Conservation (phyloP, 2,888 invertebrate species). For the Trachelus troglodyta region DNA sequence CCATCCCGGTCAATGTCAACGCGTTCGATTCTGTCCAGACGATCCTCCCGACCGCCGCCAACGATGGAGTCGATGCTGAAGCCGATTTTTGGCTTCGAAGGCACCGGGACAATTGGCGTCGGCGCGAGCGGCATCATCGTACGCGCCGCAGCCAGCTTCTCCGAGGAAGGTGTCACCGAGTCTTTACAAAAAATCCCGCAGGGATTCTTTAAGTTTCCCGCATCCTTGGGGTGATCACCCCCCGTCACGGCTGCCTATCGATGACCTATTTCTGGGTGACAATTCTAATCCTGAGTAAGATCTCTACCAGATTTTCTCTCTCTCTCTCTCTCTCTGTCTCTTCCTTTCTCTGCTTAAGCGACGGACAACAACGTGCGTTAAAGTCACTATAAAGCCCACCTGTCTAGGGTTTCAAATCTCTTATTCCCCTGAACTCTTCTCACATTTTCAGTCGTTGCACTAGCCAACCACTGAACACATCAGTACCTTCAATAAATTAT, state of each 20-base stretch:
- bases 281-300: background rate
- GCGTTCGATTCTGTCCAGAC: conserved; percentile 50
- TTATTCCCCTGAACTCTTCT: background rate
- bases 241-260: conserved; percentile 7
- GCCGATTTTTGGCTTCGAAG: conserved; percentile 92
- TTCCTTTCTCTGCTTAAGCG: background rate
- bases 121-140: conserved; percentile 96
- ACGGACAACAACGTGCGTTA: background rate
- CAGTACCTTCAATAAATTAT: background rate
- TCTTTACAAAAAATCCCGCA: background rate
- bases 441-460: background rate
- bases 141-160: conserved; percentile 44
- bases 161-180: background rate
- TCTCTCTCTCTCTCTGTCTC: background rate
- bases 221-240: conserved; percentile 20
- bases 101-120: conserved; percentile 91
- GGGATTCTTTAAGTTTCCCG: background rate
- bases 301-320: background rate
- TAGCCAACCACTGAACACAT: background rate
- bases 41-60: conserved; percentile 67
- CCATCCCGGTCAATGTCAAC: conserved; percentile 55
- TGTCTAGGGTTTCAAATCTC: background rate
- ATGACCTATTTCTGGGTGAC: background rate
- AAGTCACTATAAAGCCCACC: background rate
- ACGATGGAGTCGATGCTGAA: conserved; percentile 96